Conservation (phyloP, 2,888 invertebrate genomes). For the Nemoura dubitans region DNA sequence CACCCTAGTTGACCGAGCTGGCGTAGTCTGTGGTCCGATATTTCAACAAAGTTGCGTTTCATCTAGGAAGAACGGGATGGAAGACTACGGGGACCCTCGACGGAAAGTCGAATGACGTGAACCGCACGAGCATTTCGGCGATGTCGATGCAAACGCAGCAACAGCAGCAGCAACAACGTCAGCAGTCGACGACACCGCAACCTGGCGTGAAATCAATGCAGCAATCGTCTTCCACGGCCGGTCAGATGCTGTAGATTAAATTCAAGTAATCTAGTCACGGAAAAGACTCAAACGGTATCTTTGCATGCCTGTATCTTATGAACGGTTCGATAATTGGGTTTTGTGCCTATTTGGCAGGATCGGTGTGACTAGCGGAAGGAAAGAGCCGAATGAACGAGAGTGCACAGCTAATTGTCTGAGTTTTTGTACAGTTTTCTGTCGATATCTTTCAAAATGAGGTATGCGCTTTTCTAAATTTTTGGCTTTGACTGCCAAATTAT, state of each 20-base stretch:
- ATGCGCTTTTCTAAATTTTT: too few relatives aligned
- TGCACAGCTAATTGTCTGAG: too few relatives aligned
- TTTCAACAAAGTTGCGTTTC: constrained; percentile 28
- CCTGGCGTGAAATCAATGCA: background rate
- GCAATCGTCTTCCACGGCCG: background rate
- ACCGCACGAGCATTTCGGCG: background rate
- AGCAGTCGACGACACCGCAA: background rate
- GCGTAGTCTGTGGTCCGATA: background rate
- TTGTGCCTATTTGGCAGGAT: background rate
- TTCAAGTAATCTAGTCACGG: constrained; percentile 15
- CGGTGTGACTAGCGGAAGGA: background rate
- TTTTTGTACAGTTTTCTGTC: too few relatives aligned
- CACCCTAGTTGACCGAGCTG: too few relatives aligned
- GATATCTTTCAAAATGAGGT: too few relatives aligned
- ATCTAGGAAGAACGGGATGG: constrained; percentile 49
- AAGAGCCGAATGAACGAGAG: too few relatives aligned
- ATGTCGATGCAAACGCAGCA: background rate
- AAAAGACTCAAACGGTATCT: background rate
- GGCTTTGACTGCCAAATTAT: too few relatives aligned
- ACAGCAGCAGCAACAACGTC: background rate
- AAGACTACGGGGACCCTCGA: constrained; percentile 47
- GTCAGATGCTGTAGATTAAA: constrained; percentile 12
- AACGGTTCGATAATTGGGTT: background rate
- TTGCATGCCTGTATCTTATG: background rate
- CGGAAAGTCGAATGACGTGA: constrained; percentile 34